Base-by-base conservation (phyloP, 2,113 vertebrate genomes). In the Hippoglossus stenolepis region DNA sequence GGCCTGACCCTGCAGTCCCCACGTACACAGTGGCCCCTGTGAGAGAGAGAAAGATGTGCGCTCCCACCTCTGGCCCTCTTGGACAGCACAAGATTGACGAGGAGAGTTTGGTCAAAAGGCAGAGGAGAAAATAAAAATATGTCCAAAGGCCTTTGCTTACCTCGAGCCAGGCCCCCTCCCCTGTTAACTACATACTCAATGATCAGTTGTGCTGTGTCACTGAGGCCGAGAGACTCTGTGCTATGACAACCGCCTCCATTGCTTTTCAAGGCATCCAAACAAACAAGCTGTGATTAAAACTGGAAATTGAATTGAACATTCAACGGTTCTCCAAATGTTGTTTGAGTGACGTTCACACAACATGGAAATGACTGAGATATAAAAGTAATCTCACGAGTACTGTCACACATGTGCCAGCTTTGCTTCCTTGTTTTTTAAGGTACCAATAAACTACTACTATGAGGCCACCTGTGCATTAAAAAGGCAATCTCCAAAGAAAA, bases 21-120 rank as follows among this genome's bases (percentile, higher is more conserved):
- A 54, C 45, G 77, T 70, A 83, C 86, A 90, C 81, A 78, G 73
- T 66, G 70, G 81, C 72, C 83, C 72, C 86, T 85, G 84, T 84
- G 87, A 91, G 85, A 85, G 53, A 85, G 53, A 85, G 53, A 79
- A 73, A 83, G 81, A 87, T 69, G 78, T 74, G 77, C 79, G 80
- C 72, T 81, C 77, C 88, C 90, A 93, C 91, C 90, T 89, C 87
- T 90, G 87, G 84, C 85, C 84, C 74, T 84, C 75, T 67, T 54
- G 89, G 90, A 94, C 92, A 89, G 82, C 79, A 51, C 68, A 85
- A 91, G 91, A 94, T 92, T 92, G 92, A 93, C 74, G 91, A 90
- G 88, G 85, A 79, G 70, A 82, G 77, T 78, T 81, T 69, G 83
- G 75, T 89, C 80, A 84, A 93, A 92, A 89, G 89, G 80, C 84